Percentiles rank a stretch among this genome's conserved stretches.
Conservation (phyloP, 2,113 vertebrate genomes). For the Odontesthes bonariensis region DNA sequence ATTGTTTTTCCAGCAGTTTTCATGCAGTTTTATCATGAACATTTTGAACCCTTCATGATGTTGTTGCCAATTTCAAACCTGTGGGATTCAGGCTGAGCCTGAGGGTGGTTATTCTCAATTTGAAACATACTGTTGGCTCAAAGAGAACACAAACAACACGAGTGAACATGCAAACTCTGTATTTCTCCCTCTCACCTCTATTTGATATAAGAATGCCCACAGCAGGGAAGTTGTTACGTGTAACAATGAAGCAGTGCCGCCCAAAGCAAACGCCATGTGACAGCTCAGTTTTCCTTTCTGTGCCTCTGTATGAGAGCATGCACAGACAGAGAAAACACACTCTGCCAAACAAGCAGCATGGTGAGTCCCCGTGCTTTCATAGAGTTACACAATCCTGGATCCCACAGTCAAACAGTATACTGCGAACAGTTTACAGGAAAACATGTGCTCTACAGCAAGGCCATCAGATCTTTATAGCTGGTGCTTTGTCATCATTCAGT, state of each 20-base stretch:
- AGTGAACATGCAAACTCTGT: background rate
- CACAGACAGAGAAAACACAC: constrained; percentile 30
- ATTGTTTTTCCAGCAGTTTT: background rate
- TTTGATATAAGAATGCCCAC: constrained; percentile 37
- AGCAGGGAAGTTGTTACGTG: constrained; percentile 39
- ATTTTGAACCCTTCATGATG: background rate
- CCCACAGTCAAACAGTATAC: constrained; percentile 29
- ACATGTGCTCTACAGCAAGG: constrained; percentile 27
- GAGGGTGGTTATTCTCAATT: background rate
- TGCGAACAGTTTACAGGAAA: constrained; percentile 19
- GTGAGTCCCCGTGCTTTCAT: constrained; percentile 53
- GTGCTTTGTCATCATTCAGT: background rate
- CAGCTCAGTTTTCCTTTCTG: constrained; percentile 50
- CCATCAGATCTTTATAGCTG: background rate
- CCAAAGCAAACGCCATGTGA: constrained; percentile 68
- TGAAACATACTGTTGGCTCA: background rate
- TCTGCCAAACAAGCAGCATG: constrained; percentile 55
- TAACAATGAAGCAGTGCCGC: constrained; percentile 37
- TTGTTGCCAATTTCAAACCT: background rate
- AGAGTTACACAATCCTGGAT: constrained; percentile 66
- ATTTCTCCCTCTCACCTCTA: background rate
- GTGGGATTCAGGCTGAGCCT: background rate
- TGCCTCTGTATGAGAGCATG: constrained; percentile 15
- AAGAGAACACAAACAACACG: constrained; percentile 11
- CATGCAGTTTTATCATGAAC: background rate